Evolutionary conservation across 1,140 invertebrate species (phyloP).

Genomic region (Bactericera cockerelli): DNA sequence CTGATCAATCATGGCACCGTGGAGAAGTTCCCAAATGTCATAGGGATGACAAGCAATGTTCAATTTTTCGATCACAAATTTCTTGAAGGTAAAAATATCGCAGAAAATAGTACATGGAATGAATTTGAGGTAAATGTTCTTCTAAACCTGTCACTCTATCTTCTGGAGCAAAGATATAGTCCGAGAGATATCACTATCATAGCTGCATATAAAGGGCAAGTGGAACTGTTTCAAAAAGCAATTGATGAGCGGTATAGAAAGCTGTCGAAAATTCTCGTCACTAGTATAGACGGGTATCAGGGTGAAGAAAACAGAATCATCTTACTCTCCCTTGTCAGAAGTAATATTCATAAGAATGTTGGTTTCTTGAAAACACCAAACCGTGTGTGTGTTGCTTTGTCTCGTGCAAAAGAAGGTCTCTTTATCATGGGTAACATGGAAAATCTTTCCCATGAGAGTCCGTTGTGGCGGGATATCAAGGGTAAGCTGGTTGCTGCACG

Average conservation of each 20-base stretch:
- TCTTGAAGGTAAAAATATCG: slow-evolving; percentile 27
- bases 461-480: slow-evolving; percentile 14
- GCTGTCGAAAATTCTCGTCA: slow-evolving; percentile 33
- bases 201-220: slow-evolving; percentile 43
- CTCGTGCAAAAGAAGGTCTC: slow-evolving; percentile 55
- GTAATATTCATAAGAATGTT: slow-evolving; percentile 44
- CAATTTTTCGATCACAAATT: slow-evolving; percentile 43
- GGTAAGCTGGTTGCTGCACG: background rate
- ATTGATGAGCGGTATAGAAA: background rate
- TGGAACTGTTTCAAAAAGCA: slow-evolving; percentile 5
- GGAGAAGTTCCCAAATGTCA: slow-evolving; percentile 31
- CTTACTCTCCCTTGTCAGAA: slow-evolving; percentile 63
- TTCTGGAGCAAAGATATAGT: slow-evolving; percentile 40
- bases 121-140: slow-evolving; percentile 40
- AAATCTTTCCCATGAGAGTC: slow-evolving; percentile 9
- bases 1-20: slow-evolving; percentile 38
- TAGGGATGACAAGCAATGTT: slow-evolving; percentile 35
- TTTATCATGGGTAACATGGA: slow-evolving; percentile 38
- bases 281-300: slow-evolving; percentile 66
- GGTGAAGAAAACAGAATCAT: slow-evolving; percentile 76
- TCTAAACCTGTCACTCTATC: slow-evolving; percentile 37
- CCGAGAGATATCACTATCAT: slow-evolving; percentile 45
- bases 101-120: slow-evolving; percentile 13
- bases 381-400: slow-evolving; percentile 66
- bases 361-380: slow-evolving; percentile 53